These are phyloP conservation scores for Setipinna tenuifilis DNA, from an alignment of 2,797 vertebrate genomes.

Conservation along the genomic window DNA sequence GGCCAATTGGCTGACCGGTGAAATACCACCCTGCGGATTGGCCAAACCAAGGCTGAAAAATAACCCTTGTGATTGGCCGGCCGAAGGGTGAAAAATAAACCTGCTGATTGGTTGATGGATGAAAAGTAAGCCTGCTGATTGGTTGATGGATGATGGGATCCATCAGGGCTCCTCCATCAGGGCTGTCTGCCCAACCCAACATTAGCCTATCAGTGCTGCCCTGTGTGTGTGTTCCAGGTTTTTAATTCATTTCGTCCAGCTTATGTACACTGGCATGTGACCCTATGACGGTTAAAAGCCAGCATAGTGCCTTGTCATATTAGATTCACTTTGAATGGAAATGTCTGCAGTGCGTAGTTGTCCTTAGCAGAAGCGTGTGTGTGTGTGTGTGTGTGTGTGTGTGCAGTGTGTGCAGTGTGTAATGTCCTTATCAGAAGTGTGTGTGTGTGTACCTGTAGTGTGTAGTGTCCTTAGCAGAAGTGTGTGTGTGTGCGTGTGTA, in stretches of 20 bases:
- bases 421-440: no score
- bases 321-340: neutral
- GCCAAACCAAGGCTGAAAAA: slow-evolving; percentile 39
- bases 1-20: slow-evolving; percentile 32
- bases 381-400: no score
- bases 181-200: neutral
- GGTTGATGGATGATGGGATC: slow-evolving; percentile 36
- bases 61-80: neutral
- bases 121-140: slow-evolving; percentile 39
- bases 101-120: slow-evolving; percentile 34
- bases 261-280: neutral
- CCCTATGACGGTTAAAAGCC: neutral
- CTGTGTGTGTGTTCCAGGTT: neutral
- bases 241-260: neutral
- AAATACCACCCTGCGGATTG: slow-evolving; percentile 39
- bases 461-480: neutral
- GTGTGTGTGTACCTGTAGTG: neutral
- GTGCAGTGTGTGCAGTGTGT: neutral
- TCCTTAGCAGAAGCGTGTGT: no score
- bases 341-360: neutral
- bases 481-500: no score
- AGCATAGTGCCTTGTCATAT: neutral
- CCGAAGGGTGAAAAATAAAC: neutral
- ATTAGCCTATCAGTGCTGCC: neutral
- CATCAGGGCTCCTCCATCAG: neutral